These are phyloP conservation scores for Ceryle rudis DNA, from an alignment of 2,797 vertebrate genomes.

Conservation along the genomic window DNA sequence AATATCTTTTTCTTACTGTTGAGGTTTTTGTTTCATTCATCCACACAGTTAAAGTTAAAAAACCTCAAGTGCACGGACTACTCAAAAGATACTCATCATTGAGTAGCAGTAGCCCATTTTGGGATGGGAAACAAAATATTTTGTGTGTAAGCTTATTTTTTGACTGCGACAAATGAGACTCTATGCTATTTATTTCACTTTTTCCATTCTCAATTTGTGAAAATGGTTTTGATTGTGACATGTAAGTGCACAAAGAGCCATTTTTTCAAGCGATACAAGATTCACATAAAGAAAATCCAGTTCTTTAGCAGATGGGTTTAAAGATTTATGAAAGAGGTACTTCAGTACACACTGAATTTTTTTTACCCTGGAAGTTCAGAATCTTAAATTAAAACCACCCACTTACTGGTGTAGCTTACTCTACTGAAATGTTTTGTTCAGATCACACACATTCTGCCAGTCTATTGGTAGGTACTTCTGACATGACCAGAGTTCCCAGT, in stretches of 20 bases:
- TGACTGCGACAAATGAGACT: neutral
- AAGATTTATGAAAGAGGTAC: neutral
- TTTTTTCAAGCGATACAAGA: neutral
- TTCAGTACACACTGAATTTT: neutral
- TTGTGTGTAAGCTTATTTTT: neutral
- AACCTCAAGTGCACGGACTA: neutral
- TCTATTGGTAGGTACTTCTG: neutral
- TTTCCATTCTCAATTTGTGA: neutral
- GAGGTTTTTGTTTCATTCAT: neutral
- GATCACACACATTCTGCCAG: neutral
- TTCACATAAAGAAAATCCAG: neutral
- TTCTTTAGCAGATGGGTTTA: neutral
- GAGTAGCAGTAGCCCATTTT: neutral
- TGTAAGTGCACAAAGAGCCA: neutral
- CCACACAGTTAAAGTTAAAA: neutral
- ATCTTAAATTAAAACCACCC: neutral
- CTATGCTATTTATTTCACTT: neutral
- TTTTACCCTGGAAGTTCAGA: neutral
- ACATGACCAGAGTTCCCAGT: neutral
- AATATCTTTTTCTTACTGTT: neutral
- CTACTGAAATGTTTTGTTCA: neutral
- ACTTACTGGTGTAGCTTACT: neutral
- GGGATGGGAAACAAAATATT: neutral
- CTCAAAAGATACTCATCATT: neutral
- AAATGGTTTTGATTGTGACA: neutral